Percentiles rank a stretch among this genome's conserved stretches.
Conservation (phyloP, 2,888 invertebrate species). For the Agrochola circellaris region DNA sequence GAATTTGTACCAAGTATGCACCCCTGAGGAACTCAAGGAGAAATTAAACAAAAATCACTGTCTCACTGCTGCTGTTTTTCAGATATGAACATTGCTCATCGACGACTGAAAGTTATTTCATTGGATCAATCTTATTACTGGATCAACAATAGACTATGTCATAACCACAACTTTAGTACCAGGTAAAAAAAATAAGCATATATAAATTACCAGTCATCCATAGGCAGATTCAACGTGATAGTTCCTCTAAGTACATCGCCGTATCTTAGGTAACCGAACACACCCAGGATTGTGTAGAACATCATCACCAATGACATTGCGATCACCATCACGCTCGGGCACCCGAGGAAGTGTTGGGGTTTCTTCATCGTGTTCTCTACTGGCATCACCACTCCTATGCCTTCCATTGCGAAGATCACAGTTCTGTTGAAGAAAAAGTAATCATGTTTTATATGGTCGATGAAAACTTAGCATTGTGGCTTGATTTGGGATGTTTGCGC, state of each 20-base stretch:
- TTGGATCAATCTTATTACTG: not conserved
- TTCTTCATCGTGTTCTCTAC: slow-evolving; percentile 97
- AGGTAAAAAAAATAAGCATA: not conserved
- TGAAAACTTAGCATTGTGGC: not conserved
- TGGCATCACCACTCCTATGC: slow-evolving; percentile 97
- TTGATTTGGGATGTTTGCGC: not conserved
- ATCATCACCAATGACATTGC: slow-evolving; percentile 95
- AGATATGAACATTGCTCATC: not conserved
- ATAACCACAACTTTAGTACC: not conserved
- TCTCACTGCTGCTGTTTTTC: not conserved
- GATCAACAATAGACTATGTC: not conserved
- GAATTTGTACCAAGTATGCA: not conserved
- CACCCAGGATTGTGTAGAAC: slow-evolving; percentile 95
- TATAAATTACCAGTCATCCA: slow-evolving; percentile 90
- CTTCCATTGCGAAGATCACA: slow-evolving; percentile 99
- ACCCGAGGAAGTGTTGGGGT: slow-evolving; percentile 95
- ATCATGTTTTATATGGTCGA: not conserved
- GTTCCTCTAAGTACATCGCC: slow-evolving; percentile 93
- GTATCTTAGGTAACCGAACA: slow-evolving; percentile 97
- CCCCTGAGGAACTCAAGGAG: not conserved
- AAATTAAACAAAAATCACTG: not conserved
- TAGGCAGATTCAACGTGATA: slow-evolving; percentile 96
- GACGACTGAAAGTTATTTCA: not conserved
- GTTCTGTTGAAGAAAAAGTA: slow-evolving; percentile 91
- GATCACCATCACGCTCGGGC: slow-evolving; percentile 95